Conservation (phyloP, 2,797 vertebrate species). For the Tolypeutes matacus region DNA sequence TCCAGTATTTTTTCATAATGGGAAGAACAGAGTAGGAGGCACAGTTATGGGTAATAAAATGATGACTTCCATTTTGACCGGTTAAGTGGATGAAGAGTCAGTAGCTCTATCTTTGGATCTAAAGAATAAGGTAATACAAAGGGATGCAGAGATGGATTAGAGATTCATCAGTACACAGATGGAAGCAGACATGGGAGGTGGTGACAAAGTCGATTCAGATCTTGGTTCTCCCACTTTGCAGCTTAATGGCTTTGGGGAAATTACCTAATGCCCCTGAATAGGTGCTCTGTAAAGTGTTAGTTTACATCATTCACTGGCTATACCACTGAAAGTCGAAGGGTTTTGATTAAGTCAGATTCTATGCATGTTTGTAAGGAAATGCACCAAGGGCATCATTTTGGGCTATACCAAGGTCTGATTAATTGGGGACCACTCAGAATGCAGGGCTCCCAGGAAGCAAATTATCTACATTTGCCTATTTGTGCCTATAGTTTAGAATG, state of each 20-base stretch:
- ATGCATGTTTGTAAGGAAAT: background rate
- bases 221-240: background rate
- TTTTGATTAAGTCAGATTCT: background rate
- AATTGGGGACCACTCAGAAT: background rate
- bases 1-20: background rate
- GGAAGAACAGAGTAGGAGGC: background rate
- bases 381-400: background rate
- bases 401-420: background rate
- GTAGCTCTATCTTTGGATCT: background rate
- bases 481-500: background rate
- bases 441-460: background rate
- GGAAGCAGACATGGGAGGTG: background rate
- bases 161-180: background rate
- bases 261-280: background rate
- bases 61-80: background rate
- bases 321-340: background rate
- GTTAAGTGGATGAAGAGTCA: background rate
- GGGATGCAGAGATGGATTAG: background rate
- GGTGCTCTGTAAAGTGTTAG: background rate
- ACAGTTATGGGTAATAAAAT: background rate
- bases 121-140: background rate
- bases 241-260: background rate
- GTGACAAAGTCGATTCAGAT: background rate
- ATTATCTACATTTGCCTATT: background rate
- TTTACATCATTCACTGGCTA: background rate